These are phyloP conservation scores for Chouioia cunea DNA, from an alignment of 2,888 invertebrate genomes.

Conservation along the genomic window DNA sequence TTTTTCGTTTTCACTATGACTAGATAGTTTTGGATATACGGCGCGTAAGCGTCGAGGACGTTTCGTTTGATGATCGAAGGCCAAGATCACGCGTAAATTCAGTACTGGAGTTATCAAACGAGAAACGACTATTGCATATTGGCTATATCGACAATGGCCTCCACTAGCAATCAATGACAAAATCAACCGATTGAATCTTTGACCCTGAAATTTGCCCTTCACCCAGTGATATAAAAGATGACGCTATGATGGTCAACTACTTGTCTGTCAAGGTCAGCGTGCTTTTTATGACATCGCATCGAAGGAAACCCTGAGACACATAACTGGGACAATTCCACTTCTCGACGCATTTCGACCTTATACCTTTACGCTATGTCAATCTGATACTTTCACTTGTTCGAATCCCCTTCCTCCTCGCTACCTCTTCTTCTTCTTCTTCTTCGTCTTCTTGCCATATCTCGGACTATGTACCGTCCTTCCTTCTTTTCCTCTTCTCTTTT, in stretches of 20 bases:
- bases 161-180: no score
- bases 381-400: background rate
- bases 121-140: no score
- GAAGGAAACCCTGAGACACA: constrained; percentile 44
- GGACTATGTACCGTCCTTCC: background rate
- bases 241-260: constrained; percentile 35
- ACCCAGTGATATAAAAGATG: constrained; percentile 47
- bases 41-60: no score
- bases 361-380: constrained; percentile 27
- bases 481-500: background rate
- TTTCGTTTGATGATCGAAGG: no score
- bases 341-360: constrained; percentile 30
- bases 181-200: constrained; percentile 11
- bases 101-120: no score
- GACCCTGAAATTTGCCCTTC: constrained; percentile 47
- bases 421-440: constrained; percentile 32
- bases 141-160: no score
- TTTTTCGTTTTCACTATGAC: no score
- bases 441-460: background rate
- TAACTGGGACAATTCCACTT: constrained; percentile 39
- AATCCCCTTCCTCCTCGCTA: constrained; percentile 1
- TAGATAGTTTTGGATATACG: no score
- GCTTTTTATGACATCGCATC: constrained; percentile 35
- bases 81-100: no score
- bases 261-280: constrained; percentile 46